These are phyloP conservation scores for Octopus bimaculoides DNA, from an alignment of 1,140 invertebrate genomes.

Conservation along the genomic window DNA sequence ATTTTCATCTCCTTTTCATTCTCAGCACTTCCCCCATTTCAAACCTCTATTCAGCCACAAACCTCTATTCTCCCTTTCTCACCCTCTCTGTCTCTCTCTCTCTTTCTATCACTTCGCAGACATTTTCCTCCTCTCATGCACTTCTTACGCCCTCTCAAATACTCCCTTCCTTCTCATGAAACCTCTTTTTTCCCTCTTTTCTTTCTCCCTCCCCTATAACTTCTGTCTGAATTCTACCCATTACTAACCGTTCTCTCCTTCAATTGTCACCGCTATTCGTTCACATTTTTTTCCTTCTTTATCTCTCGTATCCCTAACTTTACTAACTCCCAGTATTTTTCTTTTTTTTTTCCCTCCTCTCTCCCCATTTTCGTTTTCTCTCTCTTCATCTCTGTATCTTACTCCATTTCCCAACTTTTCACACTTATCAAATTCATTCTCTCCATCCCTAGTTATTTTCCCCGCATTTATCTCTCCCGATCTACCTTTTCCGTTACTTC, in stretches of 20 bases:
- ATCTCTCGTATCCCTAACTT: background rate
- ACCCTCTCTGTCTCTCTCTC: background rate
- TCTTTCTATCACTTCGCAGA: background rate
- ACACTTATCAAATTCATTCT: background rate
- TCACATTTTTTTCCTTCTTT: background rate
- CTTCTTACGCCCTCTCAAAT: background rate
- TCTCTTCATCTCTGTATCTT: conserved; percentile 7
- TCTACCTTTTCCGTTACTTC: background rate
- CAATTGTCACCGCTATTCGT: background rate
- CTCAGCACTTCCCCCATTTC: background rate
- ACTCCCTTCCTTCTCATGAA: background rate
- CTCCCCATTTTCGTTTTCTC: conserved; percentile 12
- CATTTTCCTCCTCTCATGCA: conserved; percentile 13
- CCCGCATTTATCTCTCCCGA: background rate
- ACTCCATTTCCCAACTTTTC: background rate
- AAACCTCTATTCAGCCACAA: background rate
- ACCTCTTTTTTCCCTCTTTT: background rate
- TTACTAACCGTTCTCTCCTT: conserved; percentile 1
- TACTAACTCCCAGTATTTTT: background rate
- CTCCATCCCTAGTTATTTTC: background rate
- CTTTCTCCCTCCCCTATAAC: background rate
- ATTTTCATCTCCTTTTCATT: background rate
- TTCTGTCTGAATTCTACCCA: background rate
- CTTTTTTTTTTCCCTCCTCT: background rate
- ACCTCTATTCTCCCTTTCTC: background rate